Evolutionary conservation across 2,113 vertebrate species (phyloP).

Genomic region (Poecile atricapillus): DNA sequence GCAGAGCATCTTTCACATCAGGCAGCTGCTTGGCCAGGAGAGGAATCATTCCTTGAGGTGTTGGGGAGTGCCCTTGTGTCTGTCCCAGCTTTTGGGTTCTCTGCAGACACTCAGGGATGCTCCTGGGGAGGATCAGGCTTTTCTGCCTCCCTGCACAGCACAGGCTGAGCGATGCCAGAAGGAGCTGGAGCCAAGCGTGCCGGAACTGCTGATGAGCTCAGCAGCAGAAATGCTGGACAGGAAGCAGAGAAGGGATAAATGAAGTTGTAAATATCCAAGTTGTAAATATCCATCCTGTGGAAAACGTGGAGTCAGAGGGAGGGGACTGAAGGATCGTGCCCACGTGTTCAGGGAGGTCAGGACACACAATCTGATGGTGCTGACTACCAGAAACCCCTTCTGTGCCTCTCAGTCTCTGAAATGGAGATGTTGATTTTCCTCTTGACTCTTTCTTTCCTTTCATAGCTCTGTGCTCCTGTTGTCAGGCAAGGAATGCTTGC

Average conservation of each 20-base stretch:
- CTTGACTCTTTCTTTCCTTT: not conserved
- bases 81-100: not conserved
- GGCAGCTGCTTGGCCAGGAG: not conserved
- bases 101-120: not conserved
- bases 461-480: not conserved
- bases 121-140: not conserved
- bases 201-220: slow-evolving; percentile 17
- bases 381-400: not conserved
- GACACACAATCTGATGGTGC: not conserved
- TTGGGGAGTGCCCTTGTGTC: not conserved
- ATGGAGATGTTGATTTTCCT: not conserved
- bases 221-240: not conserved
- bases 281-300: not conserved
- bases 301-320: not conserved
- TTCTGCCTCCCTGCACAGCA: not conserved
- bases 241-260: not conserved
- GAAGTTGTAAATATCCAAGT: not conserved
- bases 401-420: slow-evolving; percentile 4
- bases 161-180: not conserved
- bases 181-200: not conserved
- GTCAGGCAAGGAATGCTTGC: not conserved
- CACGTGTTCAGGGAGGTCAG: not conserved
- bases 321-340: not conserved
- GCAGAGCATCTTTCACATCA: not conserved
- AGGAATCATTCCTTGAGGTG: rapidly evolving